These are phyloP conservation scores for Schizopygopsis malacanthus DNA, from an alignment of 2,797 vertebrate species.

Conservation along the genomic window DNA sequence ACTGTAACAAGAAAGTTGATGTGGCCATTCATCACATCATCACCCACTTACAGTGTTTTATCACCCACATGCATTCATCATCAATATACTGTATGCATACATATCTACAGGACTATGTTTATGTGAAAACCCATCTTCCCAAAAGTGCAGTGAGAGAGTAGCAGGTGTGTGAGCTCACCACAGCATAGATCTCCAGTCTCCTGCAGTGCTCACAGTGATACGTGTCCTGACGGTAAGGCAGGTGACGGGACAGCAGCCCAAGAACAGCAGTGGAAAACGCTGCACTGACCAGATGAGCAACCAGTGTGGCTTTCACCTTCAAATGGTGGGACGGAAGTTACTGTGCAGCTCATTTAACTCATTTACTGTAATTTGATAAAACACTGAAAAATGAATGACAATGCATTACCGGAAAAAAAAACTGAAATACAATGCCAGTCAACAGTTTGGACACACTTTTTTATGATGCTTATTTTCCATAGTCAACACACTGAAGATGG, in stretches of 20 bases:
- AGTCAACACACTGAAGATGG: not conserved
- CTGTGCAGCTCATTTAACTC: not conserved
- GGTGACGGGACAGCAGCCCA: slow-evolving; percentile 82
- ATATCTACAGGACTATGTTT: not conserved
- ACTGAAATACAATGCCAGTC: not conserved
- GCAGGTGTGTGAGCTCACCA: slow-evolving; percentile 70
- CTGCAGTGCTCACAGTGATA: slow-evolving; percentile 85
- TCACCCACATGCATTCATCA: slow-evolving; percentile 16
- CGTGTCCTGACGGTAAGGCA: slow-evolving; percentile 82
- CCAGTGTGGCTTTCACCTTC: slow-evolving; percentile 79
- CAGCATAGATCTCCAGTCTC: slow-evolving; percentile 76
- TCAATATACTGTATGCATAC: not conserved
- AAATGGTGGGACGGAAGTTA: slow-evolving; percentile 21
- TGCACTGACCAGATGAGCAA: slow-evolving; percentile 81
- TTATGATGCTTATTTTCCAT: not conserved
- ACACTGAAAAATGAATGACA: not conserved
- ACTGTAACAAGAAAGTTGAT: slow-evolving; percentile 58
- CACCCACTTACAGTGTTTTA: slow-evolving; percentile 14
- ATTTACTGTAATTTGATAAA: not conserved
- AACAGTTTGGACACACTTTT: not conserved
- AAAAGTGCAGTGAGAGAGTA: not conserved
- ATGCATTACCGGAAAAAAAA: not conserved
- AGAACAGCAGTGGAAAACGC: slow-evolving; percentile 79
- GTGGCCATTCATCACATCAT: slow-evolving; percentile 10
- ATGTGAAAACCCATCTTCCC: not conserved